Evolutionary conservation across 2,113 vertebrate genomes (phyloP).

Genomic region (Ancistrus triradiatus): DNA sequence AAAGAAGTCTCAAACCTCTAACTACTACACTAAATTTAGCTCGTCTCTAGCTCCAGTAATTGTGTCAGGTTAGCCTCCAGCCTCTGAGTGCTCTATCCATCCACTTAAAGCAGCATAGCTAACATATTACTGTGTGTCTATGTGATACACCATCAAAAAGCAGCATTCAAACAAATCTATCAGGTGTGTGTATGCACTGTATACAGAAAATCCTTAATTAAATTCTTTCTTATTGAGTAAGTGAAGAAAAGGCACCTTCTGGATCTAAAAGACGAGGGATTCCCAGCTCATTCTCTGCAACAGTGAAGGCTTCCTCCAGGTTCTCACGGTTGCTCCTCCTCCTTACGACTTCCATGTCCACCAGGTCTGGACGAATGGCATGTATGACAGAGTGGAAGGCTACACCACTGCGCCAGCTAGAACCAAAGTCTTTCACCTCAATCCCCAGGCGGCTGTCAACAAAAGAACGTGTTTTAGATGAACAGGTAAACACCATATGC

Average conservation of each 20-base stretch:
- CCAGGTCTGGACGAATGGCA: constrained; percentile 85
- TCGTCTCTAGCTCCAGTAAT: constrained; percentile 41
- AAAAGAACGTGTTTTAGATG: background rate
- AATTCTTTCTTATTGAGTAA: no score
- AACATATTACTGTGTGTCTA: no score
- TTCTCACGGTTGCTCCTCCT: constrained; percentile 82
- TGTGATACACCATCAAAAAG: no score
- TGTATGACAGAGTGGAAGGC: constrained; percentile 92
- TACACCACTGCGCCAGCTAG: constrained; percentile 88
- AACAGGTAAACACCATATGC: background rate
- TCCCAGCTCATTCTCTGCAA: constrained; percentile 87
- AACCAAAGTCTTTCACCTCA: constrained; percentile 92
- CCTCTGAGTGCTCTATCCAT: no score
- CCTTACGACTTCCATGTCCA: constrained; percentile 82
- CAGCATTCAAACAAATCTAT: no score
- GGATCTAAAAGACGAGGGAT: constrained; percentile 93
- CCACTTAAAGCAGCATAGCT: constrained; percentile 35
- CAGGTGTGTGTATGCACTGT: no score
- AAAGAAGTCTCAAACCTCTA: no score
- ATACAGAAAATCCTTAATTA: no score
- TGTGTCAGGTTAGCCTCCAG: constrained; percentile 30
- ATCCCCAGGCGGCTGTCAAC: constrained; percentile 75
- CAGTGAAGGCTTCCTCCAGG: constrained; percentile 84
- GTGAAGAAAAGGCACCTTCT: constrained; percentile 76
- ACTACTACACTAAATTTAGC: constrained; percentile 41